Conservation (phyloP, 2,797 vertebrate genomes). For the Chelmon rostratus region DNA sequence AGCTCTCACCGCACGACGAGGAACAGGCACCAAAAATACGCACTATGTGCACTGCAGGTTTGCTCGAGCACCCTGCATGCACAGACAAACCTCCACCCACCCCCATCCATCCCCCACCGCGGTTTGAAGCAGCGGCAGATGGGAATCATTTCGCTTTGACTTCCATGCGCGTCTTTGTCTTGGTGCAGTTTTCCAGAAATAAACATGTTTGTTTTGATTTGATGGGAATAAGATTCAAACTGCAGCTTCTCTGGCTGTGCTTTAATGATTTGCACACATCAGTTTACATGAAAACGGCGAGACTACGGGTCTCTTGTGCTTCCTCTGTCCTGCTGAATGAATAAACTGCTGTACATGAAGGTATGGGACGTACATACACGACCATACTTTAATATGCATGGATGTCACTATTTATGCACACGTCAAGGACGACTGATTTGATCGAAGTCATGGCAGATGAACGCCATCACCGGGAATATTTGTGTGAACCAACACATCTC, state of each 20-base stretch:
- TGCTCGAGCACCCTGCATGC: constrained; percentile 30
- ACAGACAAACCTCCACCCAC: constrained; percentile 17
- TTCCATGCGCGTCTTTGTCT: constrained; percentile 15
- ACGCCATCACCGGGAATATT: too few relatives aligned
- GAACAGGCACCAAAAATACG: constrained; percentile 50
- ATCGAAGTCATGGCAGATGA: background rate
- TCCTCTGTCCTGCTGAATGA: background rate
- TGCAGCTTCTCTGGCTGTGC: background rate
- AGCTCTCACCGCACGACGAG: constrained; percentile 41
- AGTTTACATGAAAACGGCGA: background rate
- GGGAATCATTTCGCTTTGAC: constrained; percentile 49
- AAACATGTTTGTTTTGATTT: background rate
- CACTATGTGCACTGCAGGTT: constrained; percentile 38
- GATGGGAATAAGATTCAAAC: background rate
- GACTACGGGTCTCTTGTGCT: too few relatives aligned
- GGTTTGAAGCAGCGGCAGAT: constrained; percentile 53
- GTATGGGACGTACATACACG: background rate
- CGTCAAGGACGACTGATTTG: background rate
- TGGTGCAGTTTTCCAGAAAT: constrained; percentile 1
- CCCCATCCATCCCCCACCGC: constrained; percentile 18
- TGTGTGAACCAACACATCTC: background rate
- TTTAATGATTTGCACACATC: background rate
- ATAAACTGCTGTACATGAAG: background rate
- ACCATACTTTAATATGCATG: background rate
- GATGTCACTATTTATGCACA: background rate